Base-by-base conservation (phyloP, 2,113 vertebrate genomes). In the Colinus virginianus region DNA sequence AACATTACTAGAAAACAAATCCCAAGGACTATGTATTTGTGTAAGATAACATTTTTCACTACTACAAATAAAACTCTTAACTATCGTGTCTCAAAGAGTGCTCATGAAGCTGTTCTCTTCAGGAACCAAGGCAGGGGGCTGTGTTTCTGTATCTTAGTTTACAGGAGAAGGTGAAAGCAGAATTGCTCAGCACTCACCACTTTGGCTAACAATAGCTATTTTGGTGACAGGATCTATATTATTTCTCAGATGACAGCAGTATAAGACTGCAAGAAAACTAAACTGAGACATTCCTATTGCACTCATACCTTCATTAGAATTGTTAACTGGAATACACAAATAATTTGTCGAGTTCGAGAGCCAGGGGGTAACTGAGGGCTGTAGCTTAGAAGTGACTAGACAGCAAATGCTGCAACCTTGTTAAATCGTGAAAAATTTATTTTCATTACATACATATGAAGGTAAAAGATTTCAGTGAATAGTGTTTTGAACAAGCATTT, bases 371-470 rank as follows among this genome's bases (percentile, higher is more conserved):
- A 87, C 64, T 36, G 68, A 80, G 34, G 26, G 43, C 53, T 69
- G 21, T 55, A 94, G 77, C 87, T 95, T 59, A 93, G 74, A 88
- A 87, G 34, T 43, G 36, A 87, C 86, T 94, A 79, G 95, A 81
- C 67, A 97, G 45, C 87, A 91, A 78, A 88, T 93, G 92, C 78
- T 87, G 79, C 89, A 91, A 95, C 61, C 70, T 93, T 86, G 94
- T 96, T 97, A 97, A 97, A 97, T 97, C 87, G 97, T 96, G 93
- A 97, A 97, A 97, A 97, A 92, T 96, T 95, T 97, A 97, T 97
- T 97, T 93, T 95, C 95, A 96, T 96, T 96, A 95, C 87, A 96
- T 96, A 97, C 82, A 97, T 76, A 97, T 94, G 94, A 97, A 96
- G 91, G 92, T 96, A 97, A 97, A 97, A 97, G 69, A 96, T 96